phyloP scores from a whole-genome alignment of 2,888 invertebrate species.

The Phlogophora meticulosa region DNA sequence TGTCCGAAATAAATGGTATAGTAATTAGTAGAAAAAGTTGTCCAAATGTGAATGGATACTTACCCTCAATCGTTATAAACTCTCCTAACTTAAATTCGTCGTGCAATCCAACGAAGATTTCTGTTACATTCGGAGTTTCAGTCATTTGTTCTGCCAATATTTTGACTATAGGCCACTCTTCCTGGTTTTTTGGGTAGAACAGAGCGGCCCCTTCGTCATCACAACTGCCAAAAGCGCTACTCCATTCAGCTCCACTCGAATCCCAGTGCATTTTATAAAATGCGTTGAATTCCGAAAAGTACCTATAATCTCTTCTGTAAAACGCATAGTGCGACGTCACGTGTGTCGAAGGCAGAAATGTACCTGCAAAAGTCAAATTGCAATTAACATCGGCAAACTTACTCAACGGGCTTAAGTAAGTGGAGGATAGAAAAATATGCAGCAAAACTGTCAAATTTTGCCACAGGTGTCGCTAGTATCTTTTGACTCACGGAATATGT shows the following conservation, averaged over 20 bases:
- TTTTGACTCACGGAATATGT: no score
- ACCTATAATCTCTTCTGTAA: conserved; percentile 73
- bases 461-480: no score
- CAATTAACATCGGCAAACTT: neutral
- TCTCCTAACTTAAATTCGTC: conserved; percentile 72
- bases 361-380: conserved; percentile 47
- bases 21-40: no score
- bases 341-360: conserved; percentile 40
- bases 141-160: conserved; percentile 56
- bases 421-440: no score
- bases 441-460: no score
- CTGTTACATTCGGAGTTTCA: conserved; percentile 59
- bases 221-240: conserved; percentile 68
- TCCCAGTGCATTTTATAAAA: conserved; percentile 76
- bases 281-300: conserved; percentile 69
- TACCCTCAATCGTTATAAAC: conserved; percentile 76
- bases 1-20: no score
- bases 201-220: conserved; percentile 72
- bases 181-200: conserved; percentile 69
- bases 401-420: no score
- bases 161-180: conserved; percentile 71
- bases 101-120: conserved; percentile 72
- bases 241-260: conserved; percentile 59
- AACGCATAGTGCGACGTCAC: conserved; percentile 66
- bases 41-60: conserved; percentile 14